A percentile compares a stretch with the other conserved stretches of the same genome.
Evolutionary conservation across 2,888 invertebrate species (phyloP).

Genomic region (Pterobdella sp.): DNA sequence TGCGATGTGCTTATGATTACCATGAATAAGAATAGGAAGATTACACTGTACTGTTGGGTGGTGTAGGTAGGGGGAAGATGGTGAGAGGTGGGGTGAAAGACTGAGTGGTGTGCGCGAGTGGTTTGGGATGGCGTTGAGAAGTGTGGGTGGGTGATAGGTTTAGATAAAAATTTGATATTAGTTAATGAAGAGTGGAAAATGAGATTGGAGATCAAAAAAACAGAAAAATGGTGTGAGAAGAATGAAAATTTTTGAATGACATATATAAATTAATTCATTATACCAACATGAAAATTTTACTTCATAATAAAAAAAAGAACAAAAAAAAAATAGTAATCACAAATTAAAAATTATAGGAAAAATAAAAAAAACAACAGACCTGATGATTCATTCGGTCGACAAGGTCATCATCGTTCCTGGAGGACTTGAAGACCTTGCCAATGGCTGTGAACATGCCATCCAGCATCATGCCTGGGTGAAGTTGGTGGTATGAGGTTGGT

Average conservation of each 20-base stretch:
- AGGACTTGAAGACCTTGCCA: slow-evolving; percentile 30
- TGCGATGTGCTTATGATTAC: slow-evolving; percentile 50
- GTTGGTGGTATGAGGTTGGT: not conserved
- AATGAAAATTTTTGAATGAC: too few species aligned
- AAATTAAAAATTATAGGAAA: not conserved
- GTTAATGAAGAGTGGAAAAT: not conserved
- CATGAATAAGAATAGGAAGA: slow-evolving; percentile 49
- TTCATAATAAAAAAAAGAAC: not conserved
- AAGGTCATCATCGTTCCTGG: slow-evolving; percentile 31
- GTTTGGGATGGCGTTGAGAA: not conserved
- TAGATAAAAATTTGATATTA: not conserved
- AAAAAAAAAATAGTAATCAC: not conserved
- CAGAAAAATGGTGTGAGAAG: too few species aligned
- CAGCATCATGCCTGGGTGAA: slow-evolving; percentile 25
- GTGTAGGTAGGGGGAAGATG: not conserved
- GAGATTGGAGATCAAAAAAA: too few species aligned
- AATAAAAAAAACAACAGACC: not conserved
- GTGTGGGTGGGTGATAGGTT: not conserved
- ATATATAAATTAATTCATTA: too few species aligned
- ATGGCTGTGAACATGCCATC: slow-evolving; percentile 31
- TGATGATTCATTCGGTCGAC: slow-evolving; percentile 31
- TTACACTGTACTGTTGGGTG: slow-evolving; percentile 43
- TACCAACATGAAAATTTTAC: not conserved
- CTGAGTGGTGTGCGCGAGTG: not conserved
- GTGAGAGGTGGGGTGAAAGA: too few species aligned